Percentiles rank a stretch among this genome's conserved stretches.
Evolutionary conservation across 2,113 vertebrate species (phyloP).

Genomic region (Corythaixoides concolor): DNA sequence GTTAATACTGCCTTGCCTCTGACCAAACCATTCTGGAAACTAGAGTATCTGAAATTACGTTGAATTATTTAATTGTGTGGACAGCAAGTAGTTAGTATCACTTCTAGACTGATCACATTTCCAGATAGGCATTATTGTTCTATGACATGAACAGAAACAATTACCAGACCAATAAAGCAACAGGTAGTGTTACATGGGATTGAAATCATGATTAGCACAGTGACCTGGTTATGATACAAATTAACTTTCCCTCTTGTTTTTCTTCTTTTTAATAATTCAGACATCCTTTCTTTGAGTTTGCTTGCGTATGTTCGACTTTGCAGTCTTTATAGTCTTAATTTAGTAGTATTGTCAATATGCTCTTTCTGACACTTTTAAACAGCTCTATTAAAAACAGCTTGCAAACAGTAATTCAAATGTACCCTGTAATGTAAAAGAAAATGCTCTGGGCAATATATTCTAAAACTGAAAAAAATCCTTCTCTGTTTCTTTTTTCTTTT

Average conservation of each 20-base stretch:
- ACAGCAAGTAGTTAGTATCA: slow-evolving; percentile 86
- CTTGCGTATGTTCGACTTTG: background rate
- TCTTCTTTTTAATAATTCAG: slow-evolving; percentile 83
- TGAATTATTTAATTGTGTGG: slow-evolving; percentile 93
- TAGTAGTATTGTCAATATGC: background rate
- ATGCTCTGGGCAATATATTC: background rate
- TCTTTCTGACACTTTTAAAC: background rate
- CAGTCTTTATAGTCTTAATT: background rate
- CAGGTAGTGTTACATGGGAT: slow-evolving; percentile 80
- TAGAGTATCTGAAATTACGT: slow-evolving; percentile 88
- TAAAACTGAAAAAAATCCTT: background rate
- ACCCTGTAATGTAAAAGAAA: background rate
- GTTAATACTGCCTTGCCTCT: slow-evolving; percentile 64
- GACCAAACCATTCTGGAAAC: slow-evolving; percentile 79
- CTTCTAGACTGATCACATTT: slow-evolving; percentile 86
- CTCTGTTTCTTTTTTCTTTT: background rate
- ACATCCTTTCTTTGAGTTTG: background rate
- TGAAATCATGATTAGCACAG: slow-evolving; percentile 75
- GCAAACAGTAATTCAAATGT: slow-evolving; percentile 1
- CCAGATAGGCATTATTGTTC: slow-evolving; percentile 83
- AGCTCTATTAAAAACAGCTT: slow-evolving; percentile 8
- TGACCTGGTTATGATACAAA: slow-evolving; percentile 86
- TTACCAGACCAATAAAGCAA: slow-evolving; percentile 77
- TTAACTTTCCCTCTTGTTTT: slow-evolving; percentile 65
- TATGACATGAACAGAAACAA: slow-evolving; percentile 84